phyloP scores from a whole-genome alignment of 2,113 vertebrate genomes.

The Paratilapia polleni region DNA sequence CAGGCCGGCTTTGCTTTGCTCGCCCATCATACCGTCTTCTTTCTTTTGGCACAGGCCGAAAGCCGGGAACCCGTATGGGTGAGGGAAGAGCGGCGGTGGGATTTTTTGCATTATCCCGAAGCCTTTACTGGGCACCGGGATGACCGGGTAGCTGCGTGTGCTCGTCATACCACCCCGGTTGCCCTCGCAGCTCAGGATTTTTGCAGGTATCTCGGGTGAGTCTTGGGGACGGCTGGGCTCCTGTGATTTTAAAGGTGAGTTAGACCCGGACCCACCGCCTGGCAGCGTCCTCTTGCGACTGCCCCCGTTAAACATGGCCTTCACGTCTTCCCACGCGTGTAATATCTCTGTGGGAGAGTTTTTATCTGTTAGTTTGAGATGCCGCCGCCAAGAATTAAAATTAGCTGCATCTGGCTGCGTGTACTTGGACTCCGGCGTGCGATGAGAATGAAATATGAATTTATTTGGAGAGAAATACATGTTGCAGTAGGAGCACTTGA shows the following conservation, averaged over 20 bases:
- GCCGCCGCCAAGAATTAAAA: conserved; percentile 93
- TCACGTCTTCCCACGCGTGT: conserved; percentile 96
- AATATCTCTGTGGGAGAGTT: conserved; percentile 83
- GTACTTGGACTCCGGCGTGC: conserved; percentile 91
- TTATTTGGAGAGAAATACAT: conserved; percentile 95
- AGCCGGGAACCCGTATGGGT: conserved; percentile 92
- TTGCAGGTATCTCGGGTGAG: conserved; percentile 80
- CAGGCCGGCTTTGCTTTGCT: conserved; percentile 77
- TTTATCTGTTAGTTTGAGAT: conserved; percentile 90
- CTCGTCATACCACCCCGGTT: conserved; percentile 75
- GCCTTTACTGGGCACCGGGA: conserved; percentile 95
- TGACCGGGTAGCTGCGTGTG: conserved; percentile 92
- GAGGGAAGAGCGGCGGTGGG: conserved; percentile 91
- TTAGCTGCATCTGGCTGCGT: conserved; percentile 92
- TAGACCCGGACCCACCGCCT: conserved; percentile 68
- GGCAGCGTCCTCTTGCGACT: conserved; percentile 94
- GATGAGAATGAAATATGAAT: conserved; percentile 93
- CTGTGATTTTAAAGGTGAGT: conserved; percentile 72
- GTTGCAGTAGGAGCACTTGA: conserved; percentile 92
- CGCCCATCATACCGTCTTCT: conserved; percentile 81
- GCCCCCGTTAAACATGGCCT: conserved; percentile 97
- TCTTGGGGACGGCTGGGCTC: conserved; percentile 57
- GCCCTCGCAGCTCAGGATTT: conserved; percentile 82
- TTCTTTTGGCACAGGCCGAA: conserved; percentile 95
- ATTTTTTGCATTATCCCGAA: conserved; percentile 95